These are phyloP conservation scores for Drosophila acutilabella DNA, from an alignment of 2,888 invertebrate species.

Conservation along the genomic window DNA sequence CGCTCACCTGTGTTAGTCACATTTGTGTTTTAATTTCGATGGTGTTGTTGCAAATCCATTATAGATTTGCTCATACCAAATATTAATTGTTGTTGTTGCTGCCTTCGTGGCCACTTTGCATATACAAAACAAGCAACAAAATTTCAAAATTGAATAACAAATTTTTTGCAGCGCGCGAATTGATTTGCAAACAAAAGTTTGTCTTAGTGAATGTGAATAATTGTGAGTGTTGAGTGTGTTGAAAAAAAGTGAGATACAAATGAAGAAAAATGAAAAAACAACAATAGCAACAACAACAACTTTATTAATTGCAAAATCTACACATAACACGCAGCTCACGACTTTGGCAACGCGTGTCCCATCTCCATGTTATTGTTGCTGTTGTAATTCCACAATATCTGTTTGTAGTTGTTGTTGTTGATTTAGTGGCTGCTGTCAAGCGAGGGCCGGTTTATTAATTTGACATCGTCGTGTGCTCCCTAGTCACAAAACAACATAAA, in stretches of 20 bases:
- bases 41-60: constrained; percentile 43
- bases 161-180: constrained; percentile 58
- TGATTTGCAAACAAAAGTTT: constrained; percentile 68
- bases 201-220: constrained; percentile 12
- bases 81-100: constrained; percentile 35
- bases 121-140: constrained; percentile 51
- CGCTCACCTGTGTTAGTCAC: constrained; percentile 32
- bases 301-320: constrained; percentile 52
- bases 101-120: constrained; percentile 46
- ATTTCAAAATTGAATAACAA: constrained; percentile 56
- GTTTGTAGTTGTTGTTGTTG: constrained; percentile 26
- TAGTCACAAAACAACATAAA: constrained; percentile 40
- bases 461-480: constrained; percentile 65
- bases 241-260: constrained; percentile 42
- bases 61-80: constrained; percentile 31
- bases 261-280: constrained; percentile 24
- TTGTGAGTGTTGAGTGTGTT: constrained; percentile 30
- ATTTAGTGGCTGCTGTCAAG: constrained; percentile 48
- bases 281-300: constrained; percentile 32
- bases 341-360: constrained; percentile 38
- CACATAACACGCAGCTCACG: constrained; percentile 52
- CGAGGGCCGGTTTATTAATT: constrained; percentile 76
- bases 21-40: constrained; percentile 19
- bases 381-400: constrained; percentile 42
- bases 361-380: constrained; percentile 28